Conservation (phyloP, 2,113 vertebrate genomes). For the Rhizomys pruinosus region DNA sequence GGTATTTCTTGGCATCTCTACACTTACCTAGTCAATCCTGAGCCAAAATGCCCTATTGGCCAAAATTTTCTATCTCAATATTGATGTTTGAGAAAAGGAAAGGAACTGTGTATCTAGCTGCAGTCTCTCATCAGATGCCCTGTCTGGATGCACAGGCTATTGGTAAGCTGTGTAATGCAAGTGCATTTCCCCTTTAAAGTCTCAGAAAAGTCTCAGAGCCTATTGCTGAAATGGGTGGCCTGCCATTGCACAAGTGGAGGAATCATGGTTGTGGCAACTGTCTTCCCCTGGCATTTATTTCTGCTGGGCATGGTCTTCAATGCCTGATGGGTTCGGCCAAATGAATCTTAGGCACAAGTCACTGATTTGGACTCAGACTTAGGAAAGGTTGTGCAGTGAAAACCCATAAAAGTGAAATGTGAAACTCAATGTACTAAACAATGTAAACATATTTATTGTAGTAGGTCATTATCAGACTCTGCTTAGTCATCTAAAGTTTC, state of each 20-base stretch:
- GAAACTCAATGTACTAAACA: background rate
- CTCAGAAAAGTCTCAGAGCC: background rate
- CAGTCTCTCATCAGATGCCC: background rate
- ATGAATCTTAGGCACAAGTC: background rate
- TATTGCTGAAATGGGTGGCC: background rate
- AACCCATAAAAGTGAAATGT: background rate
- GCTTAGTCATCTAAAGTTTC: background rate
- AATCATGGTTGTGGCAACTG: background rate
- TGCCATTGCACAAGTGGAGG: background rate
- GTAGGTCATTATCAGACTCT: background rate
- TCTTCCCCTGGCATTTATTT: background rate
- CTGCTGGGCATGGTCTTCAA: background rate
- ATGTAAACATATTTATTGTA: background rate
- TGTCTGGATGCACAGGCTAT: accelerated
- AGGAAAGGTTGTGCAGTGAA: background rate
- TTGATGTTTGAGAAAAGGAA: background rate
- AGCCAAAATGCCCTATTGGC: background rate
- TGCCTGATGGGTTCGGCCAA: background rate
- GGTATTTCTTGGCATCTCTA: background rate
- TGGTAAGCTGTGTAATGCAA: background rate
- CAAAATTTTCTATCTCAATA: background rate
- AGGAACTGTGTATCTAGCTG: background rate
- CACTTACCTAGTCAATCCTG: background rate
- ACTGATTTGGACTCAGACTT: background rate
- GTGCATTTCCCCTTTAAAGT: background rate